Evolutionary conservation across 2,797 vertebrate genomes (phyloP).

Genomic region (Anabacerthia variegaticeps): DNA sequence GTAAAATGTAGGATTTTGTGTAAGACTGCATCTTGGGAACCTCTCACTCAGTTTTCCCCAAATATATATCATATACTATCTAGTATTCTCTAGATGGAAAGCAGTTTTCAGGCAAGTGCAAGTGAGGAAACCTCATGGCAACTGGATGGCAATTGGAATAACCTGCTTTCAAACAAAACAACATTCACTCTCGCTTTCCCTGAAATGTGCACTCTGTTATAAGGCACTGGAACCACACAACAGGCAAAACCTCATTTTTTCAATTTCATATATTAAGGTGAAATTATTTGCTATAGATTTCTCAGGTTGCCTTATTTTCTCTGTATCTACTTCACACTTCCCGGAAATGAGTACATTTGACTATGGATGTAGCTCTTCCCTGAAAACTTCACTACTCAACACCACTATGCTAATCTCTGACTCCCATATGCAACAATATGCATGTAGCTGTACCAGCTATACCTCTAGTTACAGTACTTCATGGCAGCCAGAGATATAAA

Average conservation of each 20-base stretch:
- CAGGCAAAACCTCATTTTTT: not conserved
- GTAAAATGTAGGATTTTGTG: not conserved
- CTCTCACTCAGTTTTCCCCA: not conserved
- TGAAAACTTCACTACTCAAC: not conserved
- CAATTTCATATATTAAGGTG: not conserved
- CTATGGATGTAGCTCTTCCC: not conserved
- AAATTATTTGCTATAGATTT: not conserved
- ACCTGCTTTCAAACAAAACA: not conserved
- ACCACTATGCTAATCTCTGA: not conserved
- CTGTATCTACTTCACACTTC: not conserved
- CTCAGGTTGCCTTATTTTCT: not conserved
- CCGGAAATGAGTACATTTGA: not conserved
- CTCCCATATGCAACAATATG: not conserved
- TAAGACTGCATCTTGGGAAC: not conserved
- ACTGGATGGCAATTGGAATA: accelerated
- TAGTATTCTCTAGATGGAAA: not conserved
- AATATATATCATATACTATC: not conserved
- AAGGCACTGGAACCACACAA: not conserved
- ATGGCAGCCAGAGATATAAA: not conserved
- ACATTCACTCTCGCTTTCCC: not conserved
- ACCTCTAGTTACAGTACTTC: not conserved
- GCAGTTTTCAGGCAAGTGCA: not conserved
- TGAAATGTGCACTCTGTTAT: not conserved
- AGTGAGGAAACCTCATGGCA: not conserved
- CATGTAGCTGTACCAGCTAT: not conserved